Evolutionary conservation across 1,140 invertebrate genomes (phyloP).

Genomic region (Stegodyphus mimosarum): DNA sequence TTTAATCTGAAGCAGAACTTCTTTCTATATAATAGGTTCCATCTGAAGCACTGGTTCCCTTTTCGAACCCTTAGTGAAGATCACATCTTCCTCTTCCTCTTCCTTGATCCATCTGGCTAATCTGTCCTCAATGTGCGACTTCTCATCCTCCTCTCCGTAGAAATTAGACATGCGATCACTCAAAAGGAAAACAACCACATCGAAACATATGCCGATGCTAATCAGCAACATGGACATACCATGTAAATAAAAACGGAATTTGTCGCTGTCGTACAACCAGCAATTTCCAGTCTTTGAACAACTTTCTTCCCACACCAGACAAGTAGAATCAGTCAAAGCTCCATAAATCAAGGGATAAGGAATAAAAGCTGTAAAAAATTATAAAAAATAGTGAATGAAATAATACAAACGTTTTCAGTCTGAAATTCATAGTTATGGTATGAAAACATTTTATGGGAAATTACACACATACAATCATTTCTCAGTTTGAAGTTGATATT

Average conservation of each 20-base stretch:
- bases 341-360: constrained; percentile 68
- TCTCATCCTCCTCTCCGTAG: constrained; percentile 61
- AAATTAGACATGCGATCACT: constrained; percentile 59
- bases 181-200: constrained; percentile 56
- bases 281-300: constrained; percentile 66
- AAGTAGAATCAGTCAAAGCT: constrained; percentile 65
- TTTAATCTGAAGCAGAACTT: too few species aligned
- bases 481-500: too few species aligned
- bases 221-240: constrained; percentile 60
- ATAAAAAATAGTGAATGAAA: too few species aligned
- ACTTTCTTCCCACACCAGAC: constrained; percentile 66
- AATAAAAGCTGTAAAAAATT: constrained; percentile 65
- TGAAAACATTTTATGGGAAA: too few species aligned
- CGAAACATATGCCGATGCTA: constrained; percentile 61
- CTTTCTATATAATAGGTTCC: too few species aligned
- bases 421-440: too few species aligned
- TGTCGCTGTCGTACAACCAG: constrained; percentile 66
- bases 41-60: background rate
- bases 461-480: too few species aligned
- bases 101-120: constrained; percentile 43
- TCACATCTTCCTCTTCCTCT: constrained; percentile 46
- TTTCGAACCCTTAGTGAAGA: constrained; percentile 25
- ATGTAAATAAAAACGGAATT: constrained; percentile 64
- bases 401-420: too few species aligned
- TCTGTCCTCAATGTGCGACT: background rate